Evolutionary conservation across 2,113 vertebrate species (phyloP).

Genomic region (Poeciliopsis retropinna): DNA sequence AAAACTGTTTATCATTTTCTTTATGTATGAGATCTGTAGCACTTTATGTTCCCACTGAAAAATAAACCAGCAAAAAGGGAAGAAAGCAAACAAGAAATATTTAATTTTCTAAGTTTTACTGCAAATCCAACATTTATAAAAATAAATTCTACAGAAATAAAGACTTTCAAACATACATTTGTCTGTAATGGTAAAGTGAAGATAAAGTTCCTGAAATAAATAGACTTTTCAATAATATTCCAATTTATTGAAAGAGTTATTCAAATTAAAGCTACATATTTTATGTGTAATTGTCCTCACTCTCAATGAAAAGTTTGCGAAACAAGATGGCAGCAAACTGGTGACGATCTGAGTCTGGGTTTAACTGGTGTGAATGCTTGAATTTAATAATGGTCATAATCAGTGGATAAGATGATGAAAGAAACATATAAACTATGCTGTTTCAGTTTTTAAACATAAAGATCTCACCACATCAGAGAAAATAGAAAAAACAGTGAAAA

Average conservation of each 20-base stretch:
- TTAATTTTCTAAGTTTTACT: no score
- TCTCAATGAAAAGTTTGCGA: no score
- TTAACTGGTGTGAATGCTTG: background rate
- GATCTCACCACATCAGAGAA: no score
- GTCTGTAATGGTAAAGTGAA: no score
- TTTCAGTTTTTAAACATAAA: background rate
- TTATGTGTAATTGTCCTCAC: no score
- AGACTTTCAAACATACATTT: no score
- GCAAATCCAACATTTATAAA: no score
- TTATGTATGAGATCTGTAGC: background rate
- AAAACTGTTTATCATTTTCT: background rate
- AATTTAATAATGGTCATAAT: background rate
- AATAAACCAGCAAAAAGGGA: background rate
- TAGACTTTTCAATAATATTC: no score
- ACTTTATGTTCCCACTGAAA: background rate
- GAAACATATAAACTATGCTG: background rate
- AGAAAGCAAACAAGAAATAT: background rate
- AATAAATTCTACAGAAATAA: no score
- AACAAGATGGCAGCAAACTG: background rate
- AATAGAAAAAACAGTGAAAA: background rate
- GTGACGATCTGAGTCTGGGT: background rate
- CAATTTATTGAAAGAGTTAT: background rate
- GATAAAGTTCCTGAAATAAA: no score
- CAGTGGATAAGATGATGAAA: no score
- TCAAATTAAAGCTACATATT: background rate